Conservation (phyloP, 1,140 invertebrate species). For the Phymastichus coffea region DNA sequence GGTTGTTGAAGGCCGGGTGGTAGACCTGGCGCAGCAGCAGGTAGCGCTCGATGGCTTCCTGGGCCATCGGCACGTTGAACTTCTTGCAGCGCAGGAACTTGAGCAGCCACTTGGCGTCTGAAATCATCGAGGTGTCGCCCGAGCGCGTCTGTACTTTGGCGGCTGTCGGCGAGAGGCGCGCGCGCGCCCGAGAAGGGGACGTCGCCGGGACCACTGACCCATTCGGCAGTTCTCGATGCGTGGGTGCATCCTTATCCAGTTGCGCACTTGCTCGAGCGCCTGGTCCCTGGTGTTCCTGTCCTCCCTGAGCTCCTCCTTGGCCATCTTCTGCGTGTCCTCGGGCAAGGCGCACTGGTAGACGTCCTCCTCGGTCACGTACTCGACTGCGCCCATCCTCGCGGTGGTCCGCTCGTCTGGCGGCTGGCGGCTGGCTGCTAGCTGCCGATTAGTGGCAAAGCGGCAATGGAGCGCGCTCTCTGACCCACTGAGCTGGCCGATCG, state of each 20-base stretch:
- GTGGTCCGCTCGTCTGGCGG: too few species aligned
- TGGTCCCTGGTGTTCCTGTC: conserved; percentile 66
- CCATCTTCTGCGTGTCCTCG: conserved; percentile 63
- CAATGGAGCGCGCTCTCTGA: neutral
- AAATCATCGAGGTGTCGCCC: neutral
- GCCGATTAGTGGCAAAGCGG: too few species aligned
- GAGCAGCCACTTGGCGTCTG: conserved; percentile 75
- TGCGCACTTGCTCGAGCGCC: conserved; percentile 66
- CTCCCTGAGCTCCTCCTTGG: conserved; percentile 70
- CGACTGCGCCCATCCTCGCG: conserved; percentile 46
- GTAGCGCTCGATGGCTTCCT: conserved; percentile 80
- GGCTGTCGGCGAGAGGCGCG: neutral
- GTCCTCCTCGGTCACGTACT: conserved; percentile 61
- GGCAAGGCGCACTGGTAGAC: conserved; percentile 63
- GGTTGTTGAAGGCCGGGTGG: conserved; percentile 68
- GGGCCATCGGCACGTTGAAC: conserved; percentile 78
- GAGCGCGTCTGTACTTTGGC: too few species aligned
- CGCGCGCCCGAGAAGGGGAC: neutral
- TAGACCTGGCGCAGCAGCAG: conserved; percentile 74
- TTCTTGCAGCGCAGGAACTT: conserved; percentile 81
- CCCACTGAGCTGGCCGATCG: conserved; percentile 11
- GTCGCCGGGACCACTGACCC: conserved; percentile 54
- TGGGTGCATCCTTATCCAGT: conserved; percentile 73
- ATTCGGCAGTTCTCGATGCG: conserved; percentile 69
- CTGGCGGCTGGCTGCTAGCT: too few species aligned